These are phyloP conservation scores for Recurvirostra avosetta DNA, from an alignment of 2,113 vertebrate genomes.

Conservation along the genomic window DNA sequence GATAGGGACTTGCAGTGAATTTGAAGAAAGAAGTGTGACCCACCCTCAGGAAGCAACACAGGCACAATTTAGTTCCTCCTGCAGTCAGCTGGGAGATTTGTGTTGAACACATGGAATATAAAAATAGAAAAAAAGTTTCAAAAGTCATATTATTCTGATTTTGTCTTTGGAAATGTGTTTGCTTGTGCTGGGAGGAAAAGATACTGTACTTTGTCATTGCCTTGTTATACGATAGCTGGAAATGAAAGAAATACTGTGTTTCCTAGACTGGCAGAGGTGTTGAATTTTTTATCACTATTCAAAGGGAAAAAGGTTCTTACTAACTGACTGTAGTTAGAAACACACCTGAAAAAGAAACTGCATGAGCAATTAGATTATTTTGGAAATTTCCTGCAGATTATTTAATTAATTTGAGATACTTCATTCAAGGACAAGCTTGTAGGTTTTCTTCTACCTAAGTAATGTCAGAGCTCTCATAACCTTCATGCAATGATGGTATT, in stretches of 20 bases:
- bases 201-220: neutral
- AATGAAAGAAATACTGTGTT: constrained; percentile 22
- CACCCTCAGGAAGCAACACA: neutral
- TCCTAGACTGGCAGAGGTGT: neutral
- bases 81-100: rapidly evolving
- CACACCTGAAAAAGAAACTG: neutral
- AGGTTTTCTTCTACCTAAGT: neutral
- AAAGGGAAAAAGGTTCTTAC: neutral
- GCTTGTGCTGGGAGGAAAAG: neutral
- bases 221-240: constrained; percentile 14
- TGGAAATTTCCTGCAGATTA: neutral
- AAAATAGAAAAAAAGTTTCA: neutral
- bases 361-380: neutral
- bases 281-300: constrained; percentile 49
- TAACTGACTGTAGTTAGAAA: constrained; percentile 6
- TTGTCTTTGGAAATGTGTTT: constrained; percentile 16
- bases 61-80: neutral
- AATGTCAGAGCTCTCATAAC: neutral
- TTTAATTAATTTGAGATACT: neutral
- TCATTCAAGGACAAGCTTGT: neutral
- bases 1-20: neutral
- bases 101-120: neutral
- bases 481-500: neutral
- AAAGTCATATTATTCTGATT: neutral
- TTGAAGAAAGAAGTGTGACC: neutral